Base-by-base conservation (phyloP, 2,797 vertebrate genomes). In the Moxostoma hubbsi region DNA sequence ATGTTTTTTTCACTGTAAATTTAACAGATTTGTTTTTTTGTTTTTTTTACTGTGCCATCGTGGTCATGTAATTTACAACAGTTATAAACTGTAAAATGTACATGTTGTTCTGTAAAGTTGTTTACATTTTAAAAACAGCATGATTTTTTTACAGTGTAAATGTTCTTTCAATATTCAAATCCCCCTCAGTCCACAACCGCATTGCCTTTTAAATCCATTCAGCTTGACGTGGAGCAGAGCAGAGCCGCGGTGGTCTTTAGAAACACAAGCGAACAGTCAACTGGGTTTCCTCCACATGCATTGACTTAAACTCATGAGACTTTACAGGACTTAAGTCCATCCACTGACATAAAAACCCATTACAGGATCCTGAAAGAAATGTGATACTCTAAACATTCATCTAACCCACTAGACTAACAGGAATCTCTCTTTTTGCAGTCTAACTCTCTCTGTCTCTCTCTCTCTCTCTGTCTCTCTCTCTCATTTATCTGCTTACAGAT, bases 291-390 rank as follows among this genome's bases (percentile, higher is more conserved):
- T 78, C 54, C 51, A 79, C 68, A 50, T 69, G 72, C 79, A 85
- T 79, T 83, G 79, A 81, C 79, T 74, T 80, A 81, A 77, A 65
- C 80, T 83, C 73, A 80, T 70, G 69, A 79, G 72, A 79, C 76
- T 80, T 80, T 83, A 77, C 77, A 80, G 50, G 24, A 77, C 73
- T 75, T 80, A 68, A 83, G 64, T 76, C 69, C 64, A 67, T 74
- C 63, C 24, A 62, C 64, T 73, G 73, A 83, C 79, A 80, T 79
- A 74, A 83, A 73, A 73, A 51, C 59, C 58, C 51, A 18, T 54
- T 61, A 36, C 69, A 77, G 57, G 66, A 77, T 79, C 79, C 54
- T 67, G 15, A 61, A 59, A 74, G 84, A 80, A 85, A 85, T 63
- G 47, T 7, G 79, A 85, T 83, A 85, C 65, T 77, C 72, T 66